These are phyloP conservation scores for Nycticryphes semicollaris DNA, from an alignment of 2,113 vertebrate genomes.

Conservation along the genomic window DNA sequence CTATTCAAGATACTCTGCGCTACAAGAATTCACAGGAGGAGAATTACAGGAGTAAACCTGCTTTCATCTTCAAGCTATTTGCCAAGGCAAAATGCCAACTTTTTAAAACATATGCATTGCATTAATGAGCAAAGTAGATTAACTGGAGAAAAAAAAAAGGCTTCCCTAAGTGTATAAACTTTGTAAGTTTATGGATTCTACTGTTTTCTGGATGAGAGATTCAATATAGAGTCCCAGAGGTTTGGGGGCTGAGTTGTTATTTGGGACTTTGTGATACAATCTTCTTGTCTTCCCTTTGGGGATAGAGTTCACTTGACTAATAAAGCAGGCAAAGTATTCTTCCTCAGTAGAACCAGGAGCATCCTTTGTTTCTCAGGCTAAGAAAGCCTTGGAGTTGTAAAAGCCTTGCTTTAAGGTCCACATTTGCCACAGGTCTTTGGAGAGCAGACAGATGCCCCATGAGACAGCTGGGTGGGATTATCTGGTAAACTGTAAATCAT, in stretches of 20 bases:
- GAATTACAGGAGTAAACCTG: constrained; percentile 7
- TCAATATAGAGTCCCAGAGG: not conserved
- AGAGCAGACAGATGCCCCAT: not conserved
- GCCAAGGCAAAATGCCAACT: constrained; percentile 34
- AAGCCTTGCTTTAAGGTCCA: not conserved
- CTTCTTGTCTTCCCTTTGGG: not conserved
- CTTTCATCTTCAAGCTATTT: constrained; percentile 26
- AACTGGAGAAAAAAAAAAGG: not conserved
- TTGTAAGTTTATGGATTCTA: not conserved
- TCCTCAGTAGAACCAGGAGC: not conserved
- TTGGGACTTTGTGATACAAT: not conserved
- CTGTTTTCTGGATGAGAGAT: not conserved
- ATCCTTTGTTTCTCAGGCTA: not conserved
- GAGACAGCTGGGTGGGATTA: not conserved
- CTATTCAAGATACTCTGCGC: not conserved
- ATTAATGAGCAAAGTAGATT: not conserved
- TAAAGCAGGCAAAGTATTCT: not conserved
- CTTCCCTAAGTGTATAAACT: not conserved
- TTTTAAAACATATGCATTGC: not conserved
- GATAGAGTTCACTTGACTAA: not conserved
- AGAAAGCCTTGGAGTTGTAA: not conserved
- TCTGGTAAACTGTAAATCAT: not conserved
- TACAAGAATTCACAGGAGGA: not conserved
- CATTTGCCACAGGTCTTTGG: not conserved
- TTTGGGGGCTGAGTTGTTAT: not conserved